Evolutionary conservation across 2,797 vertebrate species (phyloP), one percentile per base, ranked within the genome.

Genomic region (Scolopax bukidnonensis): DNA sequence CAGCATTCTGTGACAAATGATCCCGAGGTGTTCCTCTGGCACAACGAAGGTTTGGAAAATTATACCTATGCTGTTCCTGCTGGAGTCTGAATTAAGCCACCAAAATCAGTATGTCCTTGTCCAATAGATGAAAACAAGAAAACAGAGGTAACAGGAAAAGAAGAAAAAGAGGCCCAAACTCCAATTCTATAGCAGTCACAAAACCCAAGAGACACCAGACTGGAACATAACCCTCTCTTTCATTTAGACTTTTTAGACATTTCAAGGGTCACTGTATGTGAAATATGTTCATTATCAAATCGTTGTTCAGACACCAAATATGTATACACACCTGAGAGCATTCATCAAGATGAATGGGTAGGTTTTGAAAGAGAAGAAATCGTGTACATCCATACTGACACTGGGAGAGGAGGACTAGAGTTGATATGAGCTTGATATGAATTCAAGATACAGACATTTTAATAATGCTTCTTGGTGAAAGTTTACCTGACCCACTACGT

Each of bases 1-100:
- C 1, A 48, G 30, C 28, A 1, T n/a, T 25, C 60, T 24, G 21
- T 3, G 6, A n/a, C 24, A 56, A 63, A 67, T 1, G 5, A 2
- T 83, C 43, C 47, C 19, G 24, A 79, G 14, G 6, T 33, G 20
- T 41, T 67, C 40, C 32, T 73, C 47, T 7, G 19, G 25, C 15
- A 63, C 40, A 32, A 25, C 4, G 0, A 59, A 50, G 9, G 17
- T 23, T 48, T 53, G 53, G 40, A 75, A 95, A 68, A 75, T 60
- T 16, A 25, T 1, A n/a, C 15, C 32, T 47, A 2, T 1, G 9
- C 19, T 57, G 27, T 28, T 77, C 32, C 61, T 3, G 1, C 28
- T 43, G 23, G 28, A 74, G 7, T 36, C 64, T 68, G 38, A 33
- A 24, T 50, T 53, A 51, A 85, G 12, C 20, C 38, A 65, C 19